Evolutionary conservation across 1,140 invertebrate species (phyloP).

Genomic region (Ooceraea biroi): DNA sequence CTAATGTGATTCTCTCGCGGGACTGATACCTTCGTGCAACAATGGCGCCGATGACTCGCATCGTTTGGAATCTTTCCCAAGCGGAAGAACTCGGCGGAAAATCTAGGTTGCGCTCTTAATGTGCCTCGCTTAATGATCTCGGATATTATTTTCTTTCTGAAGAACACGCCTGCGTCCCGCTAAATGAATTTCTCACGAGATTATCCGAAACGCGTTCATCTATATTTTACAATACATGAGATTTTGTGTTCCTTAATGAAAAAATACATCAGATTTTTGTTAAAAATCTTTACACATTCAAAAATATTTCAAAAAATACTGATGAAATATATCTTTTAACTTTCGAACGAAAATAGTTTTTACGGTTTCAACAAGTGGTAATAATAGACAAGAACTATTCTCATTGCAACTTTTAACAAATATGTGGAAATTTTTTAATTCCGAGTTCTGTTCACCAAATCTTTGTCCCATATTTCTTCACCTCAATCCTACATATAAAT

Average conservation of each 20-base stretch:
- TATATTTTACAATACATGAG: neutral
- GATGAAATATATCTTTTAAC: neutral
- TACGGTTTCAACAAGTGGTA: neutral
- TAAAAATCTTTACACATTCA: neutral
- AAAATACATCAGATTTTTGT: neutral
- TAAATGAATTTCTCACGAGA: constrained; percentile 18
- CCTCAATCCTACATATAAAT: too few relatives aligned
- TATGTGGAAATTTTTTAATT: too few relatives aligned
- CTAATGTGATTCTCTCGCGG: neutral
- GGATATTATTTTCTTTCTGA: constrained; percentile 37
- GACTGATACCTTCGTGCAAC: constrained; percentile 37
- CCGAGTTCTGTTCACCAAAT: too few relatives aligned
- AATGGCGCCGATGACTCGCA: constrained; percentile 54
- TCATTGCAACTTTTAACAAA: neutral
- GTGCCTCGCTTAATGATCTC: constrained; percentile 36
- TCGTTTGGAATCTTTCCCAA: constrained; percentile 31
- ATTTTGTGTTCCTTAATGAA: neutral
- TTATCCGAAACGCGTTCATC: neutral
- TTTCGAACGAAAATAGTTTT: neutral
- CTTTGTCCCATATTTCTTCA: too few relatives aligned
- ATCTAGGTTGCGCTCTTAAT: constrained; percentile 46
- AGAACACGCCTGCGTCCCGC: neutral
- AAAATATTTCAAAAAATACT: neutral
- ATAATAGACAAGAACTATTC: neutral
- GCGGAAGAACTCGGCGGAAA: constrained; percentile 9